Percentiles rank a stretch among this genome's conserved stretches.
Conservation (phyloP, 2,888 invertebrate species). For the Drosophila suboccidentalis region DNA sequence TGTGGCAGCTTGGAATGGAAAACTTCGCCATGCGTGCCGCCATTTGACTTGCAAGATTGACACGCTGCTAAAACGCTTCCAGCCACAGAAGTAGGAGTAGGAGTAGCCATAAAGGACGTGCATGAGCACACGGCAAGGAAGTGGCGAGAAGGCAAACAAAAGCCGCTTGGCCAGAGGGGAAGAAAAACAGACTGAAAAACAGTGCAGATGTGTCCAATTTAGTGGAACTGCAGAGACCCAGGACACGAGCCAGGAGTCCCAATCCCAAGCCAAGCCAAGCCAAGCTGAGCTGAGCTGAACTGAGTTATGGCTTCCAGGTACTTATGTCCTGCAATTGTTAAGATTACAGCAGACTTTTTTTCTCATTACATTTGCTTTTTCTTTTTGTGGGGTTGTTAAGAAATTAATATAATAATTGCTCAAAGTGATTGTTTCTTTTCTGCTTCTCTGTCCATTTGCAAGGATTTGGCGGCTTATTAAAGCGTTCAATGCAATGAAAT, state of each 20-base stretch:
- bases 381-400: conserved; percentile 14
- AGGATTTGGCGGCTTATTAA: conserved; percentile 14
- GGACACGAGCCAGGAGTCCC: conserved; percentile 10
- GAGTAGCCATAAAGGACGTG: conserved; percentile 13
- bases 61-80: conserved; percentile 73
- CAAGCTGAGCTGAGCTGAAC: conserved; percentile 16
- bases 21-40: conserved; percentile 78
- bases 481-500: not conserved
- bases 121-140: conserved; percentile 22
- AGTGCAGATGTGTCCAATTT: conserved; percentile 78
- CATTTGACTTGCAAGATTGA: conserved; percentile 78
- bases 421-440: conserved; percentile 62
- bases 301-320: conserved; percentile 43
- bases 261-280: not conserved
- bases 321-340: conserved; percentile 57
- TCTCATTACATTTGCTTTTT: not conserved
- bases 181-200: conserved; percentile 39
- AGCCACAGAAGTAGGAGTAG: conserved; percentile 28
- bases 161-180: conserved; percentile 29
- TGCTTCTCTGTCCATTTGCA: not conserved
- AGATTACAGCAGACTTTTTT: conserved; percentile 49
- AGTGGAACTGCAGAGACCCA: conserved; percentile 60
- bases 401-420: conserved; percentile 76
- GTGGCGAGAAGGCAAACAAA: conserved; percentile 34
- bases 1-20: conserved; percentile 40